A percentile compares a stretch with the other conserved stretches of the same genome.
Evolutionary conservation across 2,888 invertebrate genomes (phyloP).

Genomic region (Alcis repandata): DNA sequence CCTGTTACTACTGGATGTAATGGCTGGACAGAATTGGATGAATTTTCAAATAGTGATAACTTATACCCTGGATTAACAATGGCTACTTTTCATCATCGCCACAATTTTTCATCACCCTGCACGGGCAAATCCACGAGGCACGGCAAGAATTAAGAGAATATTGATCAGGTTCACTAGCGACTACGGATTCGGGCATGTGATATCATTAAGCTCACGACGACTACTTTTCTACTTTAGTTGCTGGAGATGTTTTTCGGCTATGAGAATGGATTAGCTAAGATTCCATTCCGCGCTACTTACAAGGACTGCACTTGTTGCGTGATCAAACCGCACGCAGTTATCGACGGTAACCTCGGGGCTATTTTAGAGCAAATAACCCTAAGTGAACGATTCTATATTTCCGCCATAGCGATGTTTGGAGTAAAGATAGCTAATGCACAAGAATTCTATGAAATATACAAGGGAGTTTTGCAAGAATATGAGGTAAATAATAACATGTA

Average conservation of each 20-base stretch:
- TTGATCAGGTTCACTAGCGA: too few relatives aligned
- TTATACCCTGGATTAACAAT: too few relatives aligned
- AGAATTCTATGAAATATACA: constrained; percentile 97
- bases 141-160: too few relatives aligned
- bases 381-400: constrained; percentile 89
- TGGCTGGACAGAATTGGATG: too few relatives aligned
- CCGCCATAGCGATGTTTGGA: constrained; percentile 92
- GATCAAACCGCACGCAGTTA: constrained; percentile 95
- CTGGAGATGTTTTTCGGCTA: constrained; percentile 73
- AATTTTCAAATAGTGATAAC: too few relatives aligned
- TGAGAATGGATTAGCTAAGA: constrained; percentile 63
- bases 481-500: constrained; percentile 83
- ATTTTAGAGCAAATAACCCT: constrained; percentile 91
- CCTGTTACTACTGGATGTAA: too few relatives aligned
- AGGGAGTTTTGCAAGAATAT: constrained; percentile 93
- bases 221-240: constrained; percentile 55
- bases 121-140: too few relatives aligned
- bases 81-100: too few relatives aligned
- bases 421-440: constrained; percentile 92
- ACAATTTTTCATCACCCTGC: too few relatives aligned
- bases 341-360: constrained; percentile 90
- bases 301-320: constrained; percentile 92
- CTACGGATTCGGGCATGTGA: background rate
- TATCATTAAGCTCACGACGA: background rate
- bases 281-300: constrained; percentile 84